Evolutionary conservation across 1,140 invertebrate genomes (phyloP).

Genomic region (Ctenoplectra terminalis): DNA sequence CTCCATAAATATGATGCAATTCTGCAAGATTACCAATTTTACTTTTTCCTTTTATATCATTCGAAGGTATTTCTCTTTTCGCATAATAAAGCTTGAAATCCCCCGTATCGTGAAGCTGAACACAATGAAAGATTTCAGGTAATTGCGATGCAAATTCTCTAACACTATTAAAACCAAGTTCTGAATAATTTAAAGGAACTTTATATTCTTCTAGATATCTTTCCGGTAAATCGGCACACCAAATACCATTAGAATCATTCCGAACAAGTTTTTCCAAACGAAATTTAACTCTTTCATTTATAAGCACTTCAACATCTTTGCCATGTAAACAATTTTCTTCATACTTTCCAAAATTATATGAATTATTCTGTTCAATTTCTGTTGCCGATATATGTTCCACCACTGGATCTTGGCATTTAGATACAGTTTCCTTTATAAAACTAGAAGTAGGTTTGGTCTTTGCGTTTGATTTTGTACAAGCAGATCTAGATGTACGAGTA

Average conservation of each 20-base stretch:
- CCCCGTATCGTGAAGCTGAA: constrained; percentile 48
- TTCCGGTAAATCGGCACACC: constrained; percentile 75
- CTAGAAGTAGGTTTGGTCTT: constrained; percentile 35
- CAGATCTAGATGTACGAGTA: too few species aligned
- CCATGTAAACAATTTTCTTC: not conserved
- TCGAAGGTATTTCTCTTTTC: constrained; percentile 48
- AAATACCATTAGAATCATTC: constrained; percentile 76
- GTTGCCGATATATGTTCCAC: not conserved
- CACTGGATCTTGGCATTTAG: not conserved
- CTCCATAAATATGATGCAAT: constrained; percentile 47
- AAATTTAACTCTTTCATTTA: constrained; percentile 64
- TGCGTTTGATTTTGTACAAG: not conserved
- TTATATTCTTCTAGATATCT: constrained; percentile 73
- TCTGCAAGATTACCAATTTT: constrained; percentile 27
- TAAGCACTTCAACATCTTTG: constrained; percentile 17
- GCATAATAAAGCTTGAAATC: constrained; percentile 72
- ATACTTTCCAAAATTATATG: not conserved
- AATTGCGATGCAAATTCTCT: constrained; percentile 71
- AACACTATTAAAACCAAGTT: constrained; percentile 75
- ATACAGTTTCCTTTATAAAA: constrained; percentile 48
- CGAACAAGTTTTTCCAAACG: constrained; percentile 74
- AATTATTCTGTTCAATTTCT: not conserved
- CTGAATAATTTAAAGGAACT: constrained; percentile 70
- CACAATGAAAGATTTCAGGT: constrained; percentile 74
- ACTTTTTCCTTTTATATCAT: not conserved